Base-by-base conservation (phyloP, 2,888 invertebrate species). In the Scaptomyza flava region DNA sequence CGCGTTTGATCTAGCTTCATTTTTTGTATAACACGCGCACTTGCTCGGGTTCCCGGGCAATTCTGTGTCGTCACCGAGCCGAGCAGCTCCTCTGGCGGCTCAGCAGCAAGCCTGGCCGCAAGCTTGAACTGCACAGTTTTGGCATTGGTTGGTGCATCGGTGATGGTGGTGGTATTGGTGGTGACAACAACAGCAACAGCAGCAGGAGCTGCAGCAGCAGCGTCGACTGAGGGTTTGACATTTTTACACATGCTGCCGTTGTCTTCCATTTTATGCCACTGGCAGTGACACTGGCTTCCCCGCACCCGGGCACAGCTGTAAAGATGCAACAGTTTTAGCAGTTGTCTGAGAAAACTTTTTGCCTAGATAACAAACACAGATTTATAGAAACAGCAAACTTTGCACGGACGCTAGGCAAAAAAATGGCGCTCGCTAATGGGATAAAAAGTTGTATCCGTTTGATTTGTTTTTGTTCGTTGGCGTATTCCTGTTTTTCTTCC, bases 1-100 rank as follows among this genome's bases (percentile, higher is more conserved):
- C 91, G 85, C 45, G 91, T 91, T 41, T 93, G 91, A 85, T 96
- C 96, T 46, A 95, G 93, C 77, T 94, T 94, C 91, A 96, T 93
- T 91, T 96, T 96, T 91, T 96, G 96, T 80, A 96, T 96, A 69
- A 96, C 96, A 70, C 96, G 93, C 0, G 96, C 96, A 91, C 96
- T 96, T 42, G 95, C 95, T 38, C 96, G 92, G 91, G 92, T 90
- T 87, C 94, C 91, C 82, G 93, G 92, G 47, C 92, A 92, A 62
- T 91, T 91, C 47, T 91, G 88, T 20, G 94, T 95, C n/a, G 95
- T 95, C 45, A 95, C 92, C 0, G 95, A 95, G 12, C 95, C 95
- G n/a, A 95, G 92, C 27, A 95, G 91, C 79, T 95, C 94, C 58
- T 82, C 82, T 2, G 76, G 66, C 8, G 76, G 66, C 30, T 77